Evolutionary conservation across 2,888 invertebrate genomes (phyloP).

Genomic region (Drosophila koepferae): DNA sequence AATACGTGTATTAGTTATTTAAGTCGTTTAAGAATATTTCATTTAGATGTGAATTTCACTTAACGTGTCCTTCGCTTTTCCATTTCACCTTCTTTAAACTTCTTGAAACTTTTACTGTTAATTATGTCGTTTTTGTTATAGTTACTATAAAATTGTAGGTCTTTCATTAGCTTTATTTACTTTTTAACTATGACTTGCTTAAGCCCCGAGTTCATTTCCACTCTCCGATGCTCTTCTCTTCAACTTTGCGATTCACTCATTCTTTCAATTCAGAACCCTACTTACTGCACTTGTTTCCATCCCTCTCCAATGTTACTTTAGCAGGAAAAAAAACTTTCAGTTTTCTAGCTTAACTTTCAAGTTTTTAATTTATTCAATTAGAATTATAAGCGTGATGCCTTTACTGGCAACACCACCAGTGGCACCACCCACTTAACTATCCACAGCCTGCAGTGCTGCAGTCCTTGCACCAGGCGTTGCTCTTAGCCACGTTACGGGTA

Average conservation of each 20-base stretch:
- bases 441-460: background rate
- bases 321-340: conserved; percentile 28
- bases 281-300: background rate
- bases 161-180: background rate
- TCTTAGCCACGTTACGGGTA: conserved; percentile 16
- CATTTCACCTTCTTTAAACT: background rate
- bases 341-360: conserved; percentile 46
- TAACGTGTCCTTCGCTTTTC: background rate
- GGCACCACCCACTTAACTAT: conserved; percentile 18
- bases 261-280: conserved; percentile 14
- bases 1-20: background rate
- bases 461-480: conserved; percentile 2
- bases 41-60: background rate
- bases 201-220: conserved; percentile 16
- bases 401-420: conserved; percentile 24
- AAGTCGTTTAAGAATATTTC: background rate
- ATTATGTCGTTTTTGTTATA: background rate
- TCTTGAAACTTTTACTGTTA: background rate
- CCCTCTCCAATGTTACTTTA: background rate
- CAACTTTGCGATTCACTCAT: conserved; percentile 1
- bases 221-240: background rate
- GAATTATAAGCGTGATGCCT: conserved; percentile 60
- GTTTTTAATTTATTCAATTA: conserved; percentile 76
- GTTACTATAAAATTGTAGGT: conserved; percentile 1
- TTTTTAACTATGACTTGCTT: background rate